Percentiles rank a stretch among this genome's conserved stretches.
Evolutionary conservation across 1,140 invertebrate species (phyloP).

Genomic region (Drusus annulatus): DNA sequence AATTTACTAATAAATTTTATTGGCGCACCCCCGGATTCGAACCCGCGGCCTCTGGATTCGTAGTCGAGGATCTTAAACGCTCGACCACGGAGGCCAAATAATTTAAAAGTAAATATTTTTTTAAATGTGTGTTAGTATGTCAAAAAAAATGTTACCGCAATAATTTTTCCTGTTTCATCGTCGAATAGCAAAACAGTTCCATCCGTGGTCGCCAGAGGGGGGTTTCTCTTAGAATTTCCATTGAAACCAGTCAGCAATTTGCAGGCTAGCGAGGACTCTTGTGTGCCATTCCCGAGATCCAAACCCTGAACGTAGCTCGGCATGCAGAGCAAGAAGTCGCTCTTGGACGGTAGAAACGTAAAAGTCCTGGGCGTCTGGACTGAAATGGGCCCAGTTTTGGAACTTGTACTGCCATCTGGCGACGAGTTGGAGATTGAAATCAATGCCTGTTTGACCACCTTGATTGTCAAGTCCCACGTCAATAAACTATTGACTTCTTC

Average conservation of each 20-base stretch:
- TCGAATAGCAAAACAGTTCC: conserved; percentile 66
- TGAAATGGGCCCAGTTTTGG: conserved; percentile 30
- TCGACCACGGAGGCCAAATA: too few species aligned
- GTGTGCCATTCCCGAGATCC: conserved; percentile 17
- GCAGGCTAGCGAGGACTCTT: conserved; percentile 61
- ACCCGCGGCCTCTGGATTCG: too few species aligned
- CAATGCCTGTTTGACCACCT: conserved; percentile 47
- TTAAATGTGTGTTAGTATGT: too few species aligned
- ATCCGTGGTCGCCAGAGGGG: conserved; percentile 61
- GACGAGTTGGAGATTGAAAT: conserved; percentile 38
- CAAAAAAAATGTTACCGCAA: too few species aligned
- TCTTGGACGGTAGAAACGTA: conserved; percentile 48
- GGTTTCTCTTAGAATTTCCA: conserved; percentile 60
- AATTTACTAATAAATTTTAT: too few species aligned
- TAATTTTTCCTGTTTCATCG: conserved; percentile 62
- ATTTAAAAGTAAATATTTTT: too few species aligned
- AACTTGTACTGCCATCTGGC: conserved; percentile 13
- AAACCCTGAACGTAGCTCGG: conserved; percentile 63
- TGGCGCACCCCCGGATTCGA: too few species aligned
- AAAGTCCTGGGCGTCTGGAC: conserved; percentile 58
- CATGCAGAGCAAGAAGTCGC: conserved; percentile 63
- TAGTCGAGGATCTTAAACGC: too few species aligned
- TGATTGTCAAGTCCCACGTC: conserved; percentile 38
- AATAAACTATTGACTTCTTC: conserved; percentile 42
- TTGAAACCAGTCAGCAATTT: conserved; percentile 66